These are phyloP conservation scores for Brachionus asplanchnoidis DNA, from an alignment of 1,140 invertebrate species.

Conservation along the genomic window DNA sequence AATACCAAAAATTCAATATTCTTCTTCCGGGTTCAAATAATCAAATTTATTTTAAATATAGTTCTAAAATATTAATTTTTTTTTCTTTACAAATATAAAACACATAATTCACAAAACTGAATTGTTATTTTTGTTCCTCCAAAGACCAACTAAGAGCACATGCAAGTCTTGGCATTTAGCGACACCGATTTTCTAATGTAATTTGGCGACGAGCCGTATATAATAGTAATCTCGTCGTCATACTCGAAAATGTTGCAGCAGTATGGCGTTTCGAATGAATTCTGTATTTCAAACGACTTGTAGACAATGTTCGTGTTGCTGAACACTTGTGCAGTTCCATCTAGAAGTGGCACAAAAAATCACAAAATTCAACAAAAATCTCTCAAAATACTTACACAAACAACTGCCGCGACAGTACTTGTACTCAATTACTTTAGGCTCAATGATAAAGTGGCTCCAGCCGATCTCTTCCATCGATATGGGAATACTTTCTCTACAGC, in stretches of 20 bases:
- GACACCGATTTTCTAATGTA: conserved; percentile 23
- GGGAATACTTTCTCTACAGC: conserved; percentile 11
- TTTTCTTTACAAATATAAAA: not conserved
- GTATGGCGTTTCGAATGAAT: not conserved
- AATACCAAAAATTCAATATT: not conserved
- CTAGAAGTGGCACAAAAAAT: not conserved
- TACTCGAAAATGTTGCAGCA: conserved; percentile 30
- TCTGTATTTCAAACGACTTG: not conserved
- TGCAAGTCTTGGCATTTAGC: conserved; percentile 27
- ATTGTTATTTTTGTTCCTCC: not conserved
- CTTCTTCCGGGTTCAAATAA: not conserved
- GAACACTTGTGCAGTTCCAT: not conserved
- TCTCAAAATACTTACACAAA: conserved; percentile 17
- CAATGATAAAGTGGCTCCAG: conserved; percentile 22
- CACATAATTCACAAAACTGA: conserved; percentile 10
- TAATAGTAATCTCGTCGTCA: conserved; percentile 18
- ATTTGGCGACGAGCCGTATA: conserved; percentile 21
- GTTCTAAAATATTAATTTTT: not conserved
- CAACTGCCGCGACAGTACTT: conserved; percentile 34
- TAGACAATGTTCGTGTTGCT: conserved; percentile 30
- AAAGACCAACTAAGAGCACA: conserved; percentile 20
- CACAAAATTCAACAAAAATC: not conserved
- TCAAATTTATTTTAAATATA: not conserved
- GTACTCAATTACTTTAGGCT: conserved; percentile 30
- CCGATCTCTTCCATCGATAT: conserved; percentile 17